Evolutionary conservation across 2,113 vertebrate species (phyloP).

Genomic region (Gopherus evgoodei): DNA sequence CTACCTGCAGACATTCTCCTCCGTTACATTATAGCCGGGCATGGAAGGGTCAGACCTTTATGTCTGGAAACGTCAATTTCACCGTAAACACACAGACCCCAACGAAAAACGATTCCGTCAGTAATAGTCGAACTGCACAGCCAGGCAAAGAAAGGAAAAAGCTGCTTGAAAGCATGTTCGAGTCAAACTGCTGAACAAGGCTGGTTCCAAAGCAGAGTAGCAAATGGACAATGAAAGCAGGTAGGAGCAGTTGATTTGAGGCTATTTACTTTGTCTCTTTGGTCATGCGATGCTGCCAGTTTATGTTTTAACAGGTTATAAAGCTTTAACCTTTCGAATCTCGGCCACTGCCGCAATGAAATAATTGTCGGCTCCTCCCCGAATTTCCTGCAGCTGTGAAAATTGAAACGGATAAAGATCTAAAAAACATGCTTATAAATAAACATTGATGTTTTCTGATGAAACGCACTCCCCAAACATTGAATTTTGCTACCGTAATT

Average conservation of each 20-base stretch:
- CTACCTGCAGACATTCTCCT: neutral
- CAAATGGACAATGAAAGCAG: too few relatives aligned
- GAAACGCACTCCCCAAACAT: neutral
- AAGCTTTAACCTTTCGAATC: neutral
- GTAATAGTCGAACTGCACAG: neutral
- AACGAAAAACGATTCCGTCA: neutral
- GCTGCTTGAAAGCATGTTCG: too few relatives aligned
- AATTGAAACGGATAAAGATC: neutral
- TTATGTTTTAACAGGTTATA: neutral
- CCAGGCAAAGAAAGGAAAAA: too few relatives aligned
- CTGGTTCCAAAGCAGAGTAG: too few relatives aligned
- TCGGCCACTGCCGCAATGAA: neutral
- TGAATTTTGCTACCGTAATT: too few relatives aligned
- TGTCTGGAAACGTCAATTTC: neutral
- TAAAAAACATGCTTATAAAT: neutral
- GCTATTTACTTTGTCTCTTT: neutral
- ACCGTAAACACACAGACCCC: neutral
- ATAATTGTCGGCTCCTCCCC: too few relatives aligned
- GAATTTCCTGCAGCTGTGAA: neutral
- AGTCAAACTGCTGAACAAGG: too few relatives aligned
- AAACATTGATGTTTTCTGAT: neutral
- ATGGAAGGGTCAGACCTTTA: neutral
- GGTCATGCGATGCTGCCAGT: neutral
- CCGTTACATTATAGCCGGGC: neutral
- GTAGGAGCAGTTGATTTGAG: too few relatives aligned